Conservation (phyloP, 2,888 invertebrate species). For the Omphaloscelis lunosa region DNA sequence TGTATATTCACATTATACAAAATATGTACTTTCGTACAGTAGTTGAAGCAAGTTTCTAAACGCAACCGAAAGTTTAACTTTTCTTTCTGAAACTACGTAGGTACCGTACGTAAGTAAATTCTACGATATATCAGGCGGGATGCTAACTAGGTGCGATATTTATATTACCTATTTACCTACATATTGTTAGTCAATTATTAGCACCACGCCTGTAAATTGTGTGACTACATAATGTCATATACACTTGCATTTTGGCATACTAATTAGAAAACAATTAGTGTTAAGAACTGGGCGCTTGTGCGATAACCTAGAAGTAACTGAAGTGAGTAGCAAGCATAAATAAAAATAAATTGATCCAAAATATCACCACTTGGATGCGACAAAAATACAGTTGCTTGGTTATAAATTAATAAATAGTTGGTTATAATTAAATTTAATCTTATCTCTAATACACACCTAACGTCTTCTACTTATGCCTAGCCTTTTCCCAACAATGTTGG, state of each 20-base stretch:
- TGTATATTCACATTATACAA: no score
- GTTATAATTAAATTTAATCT: not conserved
- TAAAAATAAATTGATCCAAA: not conserved
- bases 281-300: not conserved
- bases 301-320: not conserved
- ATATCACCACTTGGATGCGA: not conserved
- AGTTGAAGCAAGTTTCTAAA: not conserved
- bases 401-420: not conserved
- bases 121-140: no score
- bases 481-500: no score
- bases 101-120: no score
- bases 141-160: not conserved
- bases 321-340: not conserved
- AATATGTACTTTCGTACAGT: no score
- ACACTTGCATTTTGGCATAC: slow-evolving; percentile 12
- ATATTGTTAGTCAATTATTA: not conserved
- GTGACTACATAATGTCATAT: not conserved
- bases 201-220: not conserved
- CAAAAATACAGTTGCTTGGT: no score
- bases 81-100: not conserved
- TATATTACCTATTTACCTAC: not conserved
- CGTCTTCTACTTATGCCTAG: no score
- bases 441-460: no score
- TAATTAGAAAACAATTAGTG: slow-evolving; percentile 21
- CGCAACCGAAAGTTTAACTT: not conserved